Evolutionary conservation across 2,888 invertebrate species (phyloP).

Genomic region (Schizaphis graminum): DNA sequence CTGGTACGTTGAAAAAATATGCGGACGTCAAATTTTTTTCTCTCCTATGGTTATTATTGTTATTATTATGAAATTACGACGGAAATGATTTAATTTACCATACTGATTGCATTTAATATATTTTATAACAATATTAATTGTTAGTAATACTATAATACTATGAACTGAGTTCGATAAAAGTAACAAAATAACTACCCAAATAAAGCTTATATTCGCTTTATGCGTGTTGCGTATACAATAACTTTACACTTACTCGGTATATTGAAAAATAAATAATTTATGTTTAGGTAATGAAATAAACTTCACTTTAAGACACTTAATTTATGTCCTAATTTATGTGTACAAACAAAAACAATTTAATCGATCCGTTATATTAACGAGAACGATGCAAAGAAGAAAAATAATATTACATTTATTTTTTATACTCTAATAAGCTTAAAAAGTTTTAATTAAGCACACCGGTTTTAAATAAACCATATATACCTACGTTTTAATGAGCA

Average conservation of each 20-base stretch:
- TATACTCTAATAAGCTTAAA: slow-evolving; percentile 9
- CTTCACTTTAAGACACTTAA: slow-evolving; percentile 7
- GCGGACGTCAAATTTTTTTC: background rate
- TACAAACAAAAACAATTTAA: slow-evolving; percentile 20
- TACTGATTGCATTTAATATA: background rate
- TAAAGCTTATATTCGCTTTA: background rate
- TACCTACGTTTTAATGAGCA: background rate
- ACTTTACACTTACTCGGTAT: background rate
- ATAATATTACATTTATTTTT: slow-evolving; percentile 36
- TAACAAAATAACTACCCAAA: background rate
- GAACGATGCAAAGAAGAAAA: background rate
- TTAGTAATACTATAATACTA: background rate
- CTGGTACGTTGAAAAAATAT: background rate
- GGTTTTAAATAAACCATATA: slow-evolving; percentile 13
- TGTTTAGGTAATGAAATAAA: background rate
- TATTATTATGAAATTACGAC: background rate
- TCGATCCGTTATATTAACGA: background rate
- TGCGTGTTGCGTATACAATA: background rate
- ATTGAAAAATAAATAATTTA: background rate
- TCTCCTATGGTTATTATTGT: background rate
- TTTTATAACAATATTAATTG: background rate
- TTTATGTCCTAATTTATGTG: background rate
- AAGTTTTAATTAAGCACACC: background rate
- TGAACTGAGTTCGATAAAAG: background rate
- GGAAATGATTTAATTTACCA: background rate